These are phyloP conservation scores for Mandrillus leucophaeus DNA, from an alignment of 2,113 vertebrate genomes.

Conservation along the genomic window DNA sequence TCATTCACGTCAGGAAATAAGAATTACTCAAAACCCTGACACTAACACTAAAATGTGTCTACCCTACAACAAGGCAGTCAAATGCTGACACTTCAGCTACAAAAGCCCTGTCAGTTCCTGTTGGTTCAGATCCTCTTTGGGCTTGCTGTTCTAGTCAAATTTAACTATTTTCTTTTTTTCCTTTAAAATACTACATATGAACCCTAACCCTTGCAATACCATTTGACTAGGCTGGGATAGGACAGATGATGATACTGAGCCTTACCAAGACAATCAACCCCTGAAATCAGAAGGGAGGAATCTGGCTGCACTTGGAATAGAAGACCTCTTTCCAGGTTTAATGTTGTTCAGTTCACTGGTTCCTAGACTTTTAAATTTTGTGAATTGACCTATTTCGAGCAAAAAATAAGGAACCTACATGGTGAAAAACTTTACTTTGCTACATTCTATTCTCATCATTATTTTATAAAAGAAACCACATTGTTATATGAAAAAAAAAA, in stretches of 20 bases:
- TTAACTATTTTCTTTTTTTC: neutral
- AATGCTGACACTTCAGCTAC: constrained; percentile 58
- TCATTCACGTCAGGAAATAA: constrained; percentile 55
- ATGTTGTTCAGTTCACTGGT: neutral
- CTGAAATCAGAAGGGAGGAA: neutral
- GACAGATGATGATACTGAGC: neutral
- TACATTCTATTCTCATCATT: neutral
- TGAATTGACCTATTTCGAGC: neutral
- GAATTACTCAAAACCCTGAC: constrained; percentile 53
- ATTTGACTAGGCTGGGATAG: neutral
- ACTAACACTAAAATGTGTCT: constrained; percentile 57
- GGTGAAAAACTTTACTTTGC: neutral
- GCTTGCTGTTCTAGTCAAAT: constrained; percentile 46
- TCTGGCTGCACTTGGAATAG: neutral
- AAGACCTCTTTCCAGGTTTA: neutral
- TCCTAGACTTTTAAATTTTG: neutral
- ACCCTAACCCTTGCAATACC: neutral
- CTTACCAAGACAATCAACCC: neutral
- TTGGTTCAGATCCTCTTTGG: constrained; percentile 58
- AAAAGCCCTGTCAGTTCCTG: constrained; percentile 58
- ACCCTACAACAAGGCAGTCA: neutral
- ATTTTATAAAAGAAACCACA: constrained; percentile 22
- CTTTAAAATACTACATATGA: neutral
- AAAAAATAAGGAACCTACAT: neutral
- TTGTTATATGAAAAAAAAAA: constrained; percentile 9